Percentiles rank a stretch among this genome's conserved stretches.
Conservation (phyloP, 2,113 vertebrate species). For the Pholis gunnellus region DNA sequence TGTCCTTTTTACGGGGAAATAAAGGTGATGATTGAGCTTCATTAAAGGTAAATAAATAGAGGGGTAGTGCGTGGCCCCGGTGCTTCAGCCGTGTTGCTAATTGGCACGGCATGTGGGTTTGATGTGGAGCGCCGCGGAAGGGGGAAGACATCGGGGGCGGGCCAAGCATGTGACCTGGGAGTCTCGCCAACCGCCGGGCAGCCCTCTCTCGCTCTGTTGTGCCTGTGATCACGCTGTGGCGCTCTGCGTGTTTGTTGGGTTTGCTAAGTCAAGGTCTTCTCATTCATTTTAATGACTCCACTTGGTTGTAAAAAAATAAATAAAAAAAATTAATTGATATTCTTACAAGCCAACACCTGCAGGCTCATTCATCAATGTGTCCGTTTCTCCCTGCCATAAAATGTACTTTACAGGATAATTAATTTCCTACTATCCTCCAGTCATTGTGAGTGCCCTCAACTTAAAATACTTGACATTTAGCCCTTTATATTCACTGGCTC, state of each 20-base stretch:
- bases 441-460: constrained; percentile 83
- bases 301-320: constrained; percentile 81
- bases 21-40: constrained; percentile 76
- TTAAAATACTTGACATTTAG: constrained; percentile 86
- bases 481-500: constrained; percentile 68
- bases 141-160: constrained; percentile 58
- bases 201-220: constrained; percentile 49
- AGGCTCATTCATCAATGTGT: constrained; percentile 90
- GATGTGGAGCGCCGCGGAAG: constrained; percentile 64
- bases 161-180: constrained; percentile 67
- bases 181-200: constrained; percentile 41
- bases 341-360: constrained; percentile 89
- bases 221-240: constrained; percentile 54
- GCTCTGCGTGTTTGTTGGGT: constrained; percentile 72
- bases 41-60: constrained; percentile 80
- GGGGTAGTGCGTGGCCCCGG: constrained; percentile 48
- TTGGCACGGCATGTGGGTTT: constrained; percentile 73
- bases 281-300: constrained; percentile 89
- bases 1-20: constrained; percentile 69
- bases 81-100: constrained; percentile 71
- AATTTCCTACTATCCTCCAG: constrained; percentile 87
- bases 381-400: constrained; percentile 82
- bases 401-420: constrained; percentile 85
- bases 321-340: constrained; percentile 86
- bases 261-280: constrained; percentile 83